Evolutionary conservation across 2,113 vertebrate genomes (phyloP), one percentile per base, ranked within the genome.

Genomic region (Argyrosomus japonicus): DNA sequence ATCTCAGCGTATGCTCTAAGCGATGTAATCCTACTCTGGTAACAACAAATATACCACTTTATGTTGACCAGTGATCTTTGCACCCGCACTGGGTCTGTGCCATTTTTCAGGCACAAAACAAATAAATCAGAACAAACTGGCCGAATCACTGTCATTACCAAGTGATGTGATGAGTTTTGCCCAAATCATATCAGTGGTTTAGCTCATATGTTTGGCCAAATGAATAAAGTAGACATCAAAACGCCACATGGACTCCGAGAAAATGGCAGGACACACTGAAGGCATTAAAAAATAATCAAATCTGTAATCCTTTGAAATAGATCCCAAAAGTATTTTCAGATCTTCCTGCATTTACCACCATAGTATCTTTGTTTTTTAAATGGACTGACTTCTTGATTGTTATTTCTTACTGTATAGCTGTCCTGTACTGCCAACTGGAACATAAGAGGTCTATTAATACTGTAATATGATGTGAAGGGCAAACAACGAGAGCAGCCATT

Each of bases 391-490:
- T 3, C 48, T 69, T 51, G 32, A 68, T 75, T 82, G 76, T 89
- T 85, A 57, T 91, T 71, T 82, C 53, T 82, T 27, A 67, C 75
- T 68, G 17, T 68, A 64, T 43, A 45, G 23, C 32, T 77, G 60
- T 81, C 27, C 10, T 32, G n/a, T 23, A 12, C 32, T 68, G 68
- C 36, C 64, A 51, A 65, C 74, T 79, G 61, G 62, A 87, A 63
- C 71, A 85, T 48, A 77, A 72, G 65, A 77, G 50, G 23, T 85
- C 78, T 77, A 82, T 84, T 87, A 87, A 79, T 58, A 63, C 67
- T 73, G 79, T 84, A 89, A 89, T 85, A 40, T 61, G 86, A 90
- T 77, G 81, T 89, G 86, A 87, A 82, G 60, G 81, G 19, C 70
- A 89, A 91, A 90, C 75, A 84, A 63, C 21, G 45, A 3, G 5